Percentiles rank a stretch among this genome's conserved stretches.
phyloP scores from a whole-genome alignment of 2,888 invertebrate genomes.

The Pristionchus fissidentatus region DNA sequence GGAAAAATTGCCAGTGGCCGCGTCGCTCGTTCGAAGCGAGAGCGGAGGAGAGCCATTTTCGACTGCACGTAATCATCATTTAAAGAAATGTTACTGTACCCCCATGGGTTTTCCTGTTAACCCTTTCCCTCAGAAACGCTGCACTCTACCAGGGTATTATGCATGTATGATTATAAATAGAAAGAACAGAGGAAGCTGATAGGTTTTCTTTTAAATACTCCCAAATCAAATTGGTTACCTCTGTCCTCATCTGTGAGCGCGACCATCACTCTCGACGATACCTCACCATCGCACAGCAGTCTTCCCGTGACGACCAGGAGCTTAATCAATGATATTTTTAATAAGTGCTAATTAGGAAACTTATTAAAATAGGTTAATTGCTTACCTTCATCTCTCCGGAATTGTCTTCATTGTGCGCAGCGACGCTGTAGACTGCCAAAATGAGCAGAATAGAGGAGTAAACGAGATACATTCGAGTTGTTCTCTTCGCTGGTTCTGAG shows the following conservation, averaged over 20 bases:
- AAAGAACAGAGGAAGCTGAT: too few relatives aligned
- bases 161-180: not conserved
- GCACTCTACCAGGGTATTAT: too few relatives aligned
- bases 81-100: too few relatives aligned
- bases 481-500: not conserved
- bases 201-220: too few relatives aligned
- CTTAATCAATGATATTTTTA: not conserved
- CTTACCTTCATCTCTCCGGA: not conserved
- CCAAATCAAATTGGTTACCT: not conserved
- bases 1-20: conserved; percentile 15
- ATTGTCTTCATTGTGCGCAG: not conserved
- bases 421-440: not conserved
- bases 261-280: not conserved
- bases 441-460: not conserved
- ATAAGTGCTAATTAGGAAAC: not conserved
- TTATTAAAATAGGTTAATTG: not conserved
- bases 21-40: not conserved
- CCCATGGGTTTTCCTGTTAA: too few relatives aligned
- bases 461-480: not conserved
- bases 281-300: not conserved
- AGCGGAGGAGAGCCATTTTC: not conserved
- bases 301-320: conserved; percentile 11
- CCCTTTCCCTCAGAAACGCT: too few relatives aligned
- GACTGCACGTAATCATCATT: not conserved
- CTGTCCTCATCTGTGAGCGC: conserved; percentile 35